Percentiles rank a stretch among this genome's conserved stretches.
Conservation (phyloP, 2,797 vertebrate species). For the Sebastolobus alascanus region DNA sequence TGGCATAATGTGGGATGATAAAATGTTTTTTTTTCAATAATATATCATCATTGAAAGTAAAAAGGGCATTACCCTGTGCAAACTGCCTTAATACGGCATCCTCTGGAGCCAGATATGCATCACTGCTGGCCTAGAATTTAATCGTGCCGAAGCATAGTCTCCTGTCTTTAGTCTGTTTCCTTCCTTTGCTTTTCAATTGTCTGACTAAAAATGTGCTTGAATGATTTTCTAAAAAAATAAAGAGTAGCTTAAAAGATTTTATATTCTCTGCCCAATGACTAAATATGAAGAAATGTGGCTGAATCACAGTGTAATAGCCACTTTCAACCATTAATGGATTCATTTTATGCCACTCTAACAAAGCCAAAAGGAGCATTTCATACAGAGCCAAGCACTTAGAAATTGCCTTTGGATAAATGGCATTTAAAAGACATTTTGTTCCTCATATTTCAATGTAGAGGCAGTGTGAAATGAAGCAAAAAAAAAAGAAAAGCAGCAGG, state of each 20-base stretch:
- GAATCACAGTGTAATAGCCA: background rate
- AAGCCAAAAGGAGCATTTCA: background rate
- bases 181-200: background rate
- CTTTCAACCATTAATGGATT: background rate
- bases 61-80: constrained; percentile 18
- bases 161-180: background rate
- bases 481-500: background rate
- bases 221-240: background rate
- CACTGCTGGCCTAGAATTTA: constrained; percentile 22
- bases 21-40: background rate
- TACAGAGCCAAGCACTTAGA: background rate
- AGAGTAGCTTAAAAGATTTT: background rate
- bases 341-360: background rate
- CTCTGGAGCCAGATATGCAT: background rate
- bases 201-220: background rate
- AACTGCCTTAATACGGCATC: background rate
- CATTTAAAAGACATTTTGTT: background rate
- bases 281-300: background rate
- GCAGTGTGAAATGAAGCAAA: background rate
- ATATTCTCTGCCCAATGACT: background rate
- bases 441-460: background rate
- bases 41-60: constrained; percentile 14
- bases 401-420: background rate
- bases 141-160: constrained; percentile 14
- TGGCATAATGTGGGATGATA: constrained; percentile 13